Conservation (phyloP, 1,140 invertebrate genomes). For the Neodiprion fabricii region DNA sequence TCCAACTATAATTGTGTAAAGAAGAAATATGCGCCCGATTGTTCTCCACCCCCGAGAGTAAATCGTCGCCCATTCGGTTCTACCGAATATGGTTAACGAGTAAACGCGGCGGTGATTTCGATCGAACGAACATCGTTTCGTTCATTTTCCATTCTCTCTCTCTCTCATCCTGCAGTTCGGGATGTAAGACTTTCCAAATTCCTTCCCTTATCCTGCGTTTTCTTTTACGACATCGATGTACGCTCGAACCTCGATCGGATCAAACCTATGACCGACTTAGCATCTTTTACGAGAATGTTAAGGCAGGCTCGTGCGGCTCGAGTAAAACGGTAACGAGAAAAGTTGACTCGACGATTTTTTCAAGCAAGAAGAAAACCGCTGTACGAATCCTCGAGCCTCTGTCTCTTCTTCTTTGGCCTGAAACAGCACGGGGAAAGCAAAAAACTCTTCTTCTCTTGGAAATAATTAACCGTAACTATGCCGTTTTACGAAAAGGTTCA, state of each 20-base stretch:
- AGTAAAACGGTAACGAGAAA: constrained; percentile 14
- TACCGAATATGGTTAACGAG: not conserved
- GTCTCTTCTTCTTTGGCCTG: not conserved
- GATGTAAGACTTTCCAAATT: too few species aligned
- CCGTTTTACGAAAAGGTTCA: not conserved
- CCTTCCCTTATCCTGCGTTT: too few species aligned
- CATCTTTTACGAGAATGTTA: not conserved
- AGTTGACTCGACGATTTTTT: constrained; percentile 9
- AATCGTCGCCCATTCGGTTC: too few species aligned
- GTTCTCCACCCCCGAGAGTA: too few species aligned
- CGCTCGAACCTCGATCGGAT: not conserved
- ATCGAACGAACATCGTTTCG: not conserved
- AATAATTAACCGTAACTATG: constrained; percentile 2
- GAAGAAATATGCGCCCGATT: too few species aligned
- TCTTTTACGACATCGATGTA: not conserved
- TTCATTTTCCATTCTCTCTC: not conserved
- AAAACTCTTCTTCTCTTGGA: not conserved
- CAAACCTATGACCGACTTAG: not conserved
- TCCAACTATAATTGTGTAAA: too few species aligned
- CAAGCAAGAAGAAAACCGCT: not conserved
- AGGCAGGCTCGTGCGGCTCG: not conserved
- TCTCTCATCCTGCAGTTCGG: not conserved
- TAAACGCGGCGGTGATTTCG: not conserved
- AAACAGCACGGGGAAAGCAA: not conserved
- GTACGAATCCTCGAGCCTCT: not conserved